phyloP scores from a whole-genome alignment of 2,113 vertebrate genomes.

The Malurus cyaneus region DNA sequence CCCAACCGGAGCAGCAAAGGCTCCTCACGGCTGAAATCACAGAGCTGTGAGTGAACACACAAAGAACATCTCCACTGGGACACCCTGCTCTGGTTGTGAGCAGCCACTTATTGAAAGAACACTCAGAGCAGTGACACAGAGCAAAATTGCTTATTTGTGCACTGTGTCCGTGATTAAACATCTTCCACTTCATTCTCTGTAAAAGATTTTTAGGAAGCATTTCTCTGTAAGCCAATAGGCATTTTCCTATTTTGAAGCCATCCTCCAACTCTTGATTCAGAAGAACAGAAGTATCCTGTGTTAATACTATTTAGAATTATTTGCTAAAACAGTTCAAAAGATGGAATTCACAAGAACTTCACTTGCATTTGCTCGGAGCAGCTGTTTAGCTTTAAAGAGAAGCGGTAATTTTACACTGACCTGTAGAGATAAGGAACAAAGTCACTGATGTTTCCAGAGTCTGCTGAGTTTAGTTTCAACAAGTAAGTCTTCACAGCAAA shows the following conservation, averaged over 20 bases:
- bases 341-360: not conserved
- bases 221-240: not conserved
- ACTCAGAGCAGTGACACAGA: not conserved
- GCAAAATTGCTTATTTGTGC: not conserved
- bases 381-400: not conserved
- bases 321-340: conserved; percentile 11
- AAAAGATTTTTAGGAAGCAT: not conserved
- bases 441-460: not conserved
- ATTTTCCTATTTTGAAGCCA: not conserved
- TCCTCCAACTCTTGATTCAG: not conserved
- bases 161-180: not conserved
- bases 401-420: not conserved
- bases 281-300: not conserved
- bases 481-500: not conserved
- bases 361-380: not conserved
- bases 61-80: not conserved
- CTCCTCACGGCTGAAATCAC: not conserved
- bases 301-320: not conserved
- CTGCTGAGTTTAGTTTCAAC: not conserved
- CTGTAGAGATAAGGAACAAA: not conserved
- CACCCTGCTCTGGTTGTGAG: not conserved
- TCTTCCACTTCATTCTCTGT: not conserved
- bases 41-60: not conserved
- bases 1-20: not conserved
- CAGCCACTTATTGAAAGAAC: not conserved